These are phyloP conservation scores for Tauraco erythrolophus DNA, from an alignment of 2,113 vertebrate species.

Conservation along the genomic window DNA sequence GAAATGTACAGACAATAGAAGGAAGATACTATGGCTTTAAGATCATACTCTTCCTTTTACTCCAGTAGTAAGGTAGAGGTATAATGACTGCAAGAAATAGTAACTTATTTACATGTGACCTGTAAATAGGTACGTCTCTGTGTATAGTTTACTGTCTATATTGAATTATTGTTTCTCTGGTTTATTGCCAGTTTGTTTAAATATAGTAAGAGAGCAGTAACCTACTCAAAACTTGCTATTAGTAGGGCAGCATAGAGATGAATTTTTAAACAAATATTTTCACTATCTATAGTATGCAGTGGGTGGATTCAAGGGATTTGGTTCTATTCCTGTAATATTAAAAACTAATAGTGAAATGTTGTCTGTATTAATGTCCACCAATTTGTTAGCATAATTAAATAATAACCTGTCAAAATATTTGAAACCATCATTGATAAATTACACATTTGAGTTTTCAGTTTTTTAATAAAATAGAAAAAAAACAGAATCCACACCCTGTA, in stretches of 20 bases:
- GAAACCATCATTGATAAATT: conserved; percentile 56
- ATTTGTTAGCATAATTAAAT: conserved; percentile 60
- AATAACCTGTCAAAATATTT: conserved; percentile 44
- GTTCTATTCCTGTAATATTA: neutral
- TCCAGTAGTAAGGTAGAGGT: neutral
- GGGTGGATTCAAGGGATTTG: neutral
- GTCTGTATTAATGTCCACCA: neutral
- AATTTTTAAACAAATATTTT: neutral
- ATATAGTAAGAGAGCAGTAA: neutral
- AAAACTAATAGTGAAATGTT: conserved; percentile 7
- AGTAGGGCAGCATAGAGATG: neutral
- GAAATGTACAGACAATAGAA: neutral
- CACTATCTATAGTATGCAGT: neutral
- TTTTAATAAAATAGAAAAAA: conserved; percentile 66
- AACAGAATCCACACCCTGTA: conserved; percentile 32
- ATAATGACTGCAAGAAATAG: neutral
- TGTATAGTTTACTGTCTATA: neutral
- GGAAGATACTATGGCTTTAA: neutral
- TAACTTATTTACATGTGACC: neutral
- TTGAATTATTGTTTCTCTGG: neutral
- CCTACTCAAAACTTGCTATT: neutral
- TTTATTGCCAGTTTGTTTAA: neutral
- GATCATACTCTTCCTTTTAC: neutral
- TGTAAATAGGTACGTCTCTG: neutral
- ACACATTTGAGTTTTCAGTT: conserved; percentile 18